These are phyloP conservation scores for Corvus cornix DNA, from an alignment of 2,113 vertebrate species.

Conservation along the genomic window DNA sequence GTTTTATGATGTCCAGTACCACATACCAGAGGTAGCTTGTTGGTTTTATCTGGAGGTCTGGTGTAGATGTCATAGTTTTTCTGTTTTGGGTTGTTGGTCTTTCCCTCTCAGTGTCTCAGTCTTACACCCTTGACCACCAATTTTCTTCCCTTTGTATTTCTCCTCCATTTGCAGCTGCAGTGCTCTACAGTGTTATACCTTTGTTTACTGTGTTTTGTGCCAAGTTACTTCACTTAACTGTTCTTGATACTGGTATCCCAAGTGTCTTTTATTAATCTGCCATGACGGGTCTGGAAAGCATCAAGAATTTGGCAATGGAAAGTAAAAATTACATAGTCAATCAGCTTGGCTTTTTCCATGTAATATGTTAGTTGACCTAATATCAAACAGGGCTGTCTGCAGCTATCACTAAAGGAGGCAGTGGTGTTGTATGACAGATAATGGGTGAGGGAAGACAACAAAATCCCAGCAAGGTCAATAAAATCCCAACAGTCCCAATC, in stretches of 20 bases:
- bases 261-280: neutral
- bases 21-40: neutral
- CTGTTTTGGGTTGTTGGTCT: neutral
- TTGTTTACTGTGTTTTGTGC: neutral
- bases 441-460: neutral
- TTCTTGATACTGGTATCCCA: neutral
- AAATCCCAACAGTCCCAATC: neutral
- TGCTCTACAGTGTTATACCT: neutral
- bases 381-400: neutral
- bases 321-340: neutral
- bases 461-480: neutral
- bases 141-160: neutral
- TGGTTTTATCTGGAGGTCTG: neutral
- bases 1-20: neutral
- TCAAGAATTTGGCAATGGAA: neutral
- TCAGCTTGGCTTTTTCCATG: neutral
- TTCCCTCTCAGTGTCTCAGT: neutral
- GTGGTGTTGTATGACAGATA: neutral
- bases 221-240: neutral
- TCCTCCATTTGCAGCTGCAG: neutral
- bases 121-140: neutral
- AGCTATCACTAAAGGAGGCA: neutral
- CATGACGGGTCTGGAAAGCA: neutral
- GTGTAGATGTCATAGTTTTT: neutral
- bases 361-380: neutral